phyloP scores from a whole-genome alignment of 2,888 invertebrate genomes.

The Hirtodrosophila trivittata region DNA sequence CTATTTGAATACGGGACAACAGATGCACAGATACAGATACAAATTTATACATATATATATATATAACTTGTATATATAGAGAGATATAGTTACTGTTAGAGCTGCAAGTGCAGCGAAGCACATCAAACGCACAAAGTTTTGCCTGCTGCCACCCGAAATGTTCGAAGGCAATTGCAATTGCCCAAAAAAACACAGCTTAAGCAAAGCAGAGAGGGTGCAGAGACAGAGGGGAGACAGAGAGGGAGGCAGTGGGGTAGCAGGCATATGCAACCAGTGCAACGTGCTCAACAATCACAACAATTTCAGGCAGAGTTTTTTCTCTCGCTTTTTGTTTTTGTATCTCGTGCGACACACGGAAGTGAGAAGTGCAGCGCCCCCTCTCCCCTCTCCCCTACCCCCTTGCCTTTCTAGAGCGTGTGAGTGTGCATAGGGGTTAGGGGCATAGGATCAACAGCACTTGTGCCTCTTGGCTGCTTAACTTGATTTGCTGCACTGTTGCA shows the following conservation, averaged over 20 bases:
- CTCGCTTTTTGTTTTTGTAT: conserved; percentile 12
- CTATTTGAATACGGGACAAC: conserved; percentile 68
- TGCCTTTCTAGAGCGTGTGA: neutral
- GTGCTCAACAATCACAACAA: conserved; percentile 52
- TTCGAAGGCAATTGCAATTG: conserved; percentile 38
- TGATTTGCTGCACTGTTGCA: conserved; percentile 26
- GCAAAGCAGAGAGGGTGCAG: neutral
- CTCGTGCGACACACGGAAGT: conserved; percentile 38
- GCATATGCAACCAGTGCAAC: conserved; percentile 45
- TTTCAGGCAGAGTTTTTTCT: conserved; percentile 5
- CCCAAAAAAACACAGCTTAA: conserved; percentile 16
- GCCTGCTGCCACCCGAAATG: too few species aligned
- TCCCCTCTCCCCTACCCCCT: neutral
- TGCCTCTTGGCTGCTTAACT: conserved; percentile 20
- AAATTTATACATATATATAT: conserved; percentile 7
- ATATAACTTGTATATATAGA: conserved; percentile 5
- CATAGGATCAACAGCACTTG: neutral
- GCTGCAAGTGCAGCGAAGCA: conserved; percentile 11
- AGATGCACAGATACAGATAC: conserved; percentile 12
- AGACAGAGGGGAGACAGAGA: neutral
- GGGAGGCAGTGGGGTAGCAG: neutral
- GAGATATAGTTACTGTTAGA: conserved; percentile 14
- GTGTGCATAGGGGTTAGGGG: neutral
- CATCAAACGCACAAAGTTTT: conserved; percentile 6
- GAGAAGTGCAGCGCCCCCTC: conserved; percentile 22